These are phyloP conservation scores for Noctua janthina DNA, from an alignment of 2,888 invertebrate genomes.

Conservation along the genomic window DNA sequence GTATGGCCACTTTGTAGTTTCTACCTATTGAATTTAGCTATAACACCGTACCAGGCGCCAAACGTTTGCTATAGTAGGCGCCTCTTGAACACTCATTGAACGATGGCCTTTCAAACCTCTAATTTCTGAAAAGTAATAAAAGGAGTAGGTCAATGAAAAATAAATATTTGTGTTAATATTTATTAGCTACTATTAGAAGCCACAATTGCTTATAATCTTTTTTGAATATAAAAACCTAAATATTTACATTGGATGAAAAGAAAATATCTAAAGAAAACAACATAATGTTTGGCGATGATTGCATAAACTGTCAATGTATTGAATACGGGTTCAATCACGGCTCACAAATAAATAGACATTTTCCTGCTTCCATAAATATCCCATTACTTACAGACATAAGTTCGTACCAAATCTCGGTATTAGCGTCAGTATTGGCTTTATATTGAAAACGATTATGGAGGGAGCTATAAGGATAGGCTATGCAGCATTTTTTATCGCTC, in stretches of 20 bases:
- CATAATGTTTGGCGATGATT: slow-evolving; percentile 21
- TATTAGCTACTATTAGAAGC: slow-evolving; percentile 84
- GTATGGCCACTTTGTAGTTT: not conserved
- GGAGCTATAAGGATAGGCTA: slow-evolving; percentile 1
- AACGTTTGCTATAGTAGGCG: not conserved
- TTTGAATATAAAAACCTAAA: slow-evolving; percentile 70
- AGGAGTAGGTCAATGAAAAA: slow-evolving; percentile 48
- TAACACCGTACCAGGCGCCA: not conserved
- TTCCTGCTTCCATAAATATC: slow-evolving; percentile 41
- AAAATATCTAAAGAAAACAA: slow-evolving; percentile 37
- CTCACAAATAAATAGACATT: slow-evolving; percentile 34
- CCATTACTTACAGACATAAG: slow-evolving; percentile 33
- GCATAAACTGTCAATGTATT: slow-evolving; percentile 28
- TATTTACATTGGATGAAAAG: slow-evolving; percentile 72
- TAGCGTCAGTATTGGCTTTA: slow-evolving; percentile 48
- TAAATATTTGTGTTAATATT: slow-evolving; percentile 74
- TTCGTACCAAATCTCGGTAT: slow-evolving; percentile 27
- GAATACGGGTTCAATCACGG: slow-evolving; percentile 21
- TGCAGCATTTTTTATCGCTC: slow-evolving; percentile 8
- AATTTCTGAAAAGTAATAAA: not conserved
- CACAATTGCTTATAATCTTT: slow-evolving; percentile 74
- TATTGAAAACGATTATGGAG: slow-evolving; percentile 31
- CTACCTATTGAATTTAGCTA: slow-evolving; percentile 1
- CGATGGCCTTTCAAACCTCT: not conserved
- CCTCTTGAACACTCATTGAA: not conserved